Conservation (phyloP, 2,888 invertebrate species). For the Machimus atricapillus region DNA sequence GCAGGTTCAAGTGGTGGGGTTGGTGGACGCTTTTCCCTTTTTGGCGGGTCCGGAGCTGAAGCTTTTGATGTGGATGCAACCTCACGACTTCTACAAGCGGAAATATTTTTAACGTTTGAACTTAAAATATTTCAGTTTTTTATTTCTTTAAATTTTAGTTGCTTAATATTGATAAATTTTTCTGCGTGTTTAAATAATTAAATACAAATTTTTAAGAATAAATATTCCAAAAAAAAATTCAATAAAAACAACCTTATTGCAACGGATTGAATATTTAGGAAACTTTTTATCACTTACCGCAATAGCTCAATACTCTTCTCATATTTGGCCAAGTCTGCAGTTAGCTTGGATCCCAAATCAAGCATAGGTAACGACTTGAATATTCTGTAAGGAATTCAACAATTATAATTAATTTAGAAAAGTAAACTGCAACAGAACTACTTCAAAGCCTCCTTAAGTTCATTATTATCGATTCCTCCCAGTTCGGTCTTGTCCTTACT, state of each 20-base stretch:
- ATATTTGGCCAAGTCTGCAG: conserved; percentile 54
- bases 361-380: conserved; percentile 76
- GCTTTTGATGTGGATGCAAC: conserved; percentile 27
- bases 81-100: background rate
- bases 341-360: conserved; percentile 60
- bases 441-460: conserved; percentile 74
- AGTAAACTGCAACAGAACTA: conserved; percentile 55
- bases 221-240: no score
- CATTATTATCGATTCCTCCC: conserved; percentile 70
- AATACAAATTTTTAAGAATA: no score
- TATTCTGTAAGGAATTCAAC: conserved; percentile 63
- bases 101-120: background rate
- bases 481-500: conserved; percentile 67
- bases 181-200: no score
- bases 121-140: no score
- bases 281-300: background rate
- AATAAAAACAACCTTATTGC: background rate
- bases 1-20: conserved; percentile 33
- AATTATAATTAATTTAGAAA: background rate
- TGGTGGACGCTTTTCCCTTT: conserved; percentile 23
- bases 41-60: conserved; percentile 49
- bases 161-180: no score
- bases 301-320: conserved; percentile 56
- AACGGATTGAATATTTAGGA: background rate
- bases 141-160: no score